These are phyloP conservation scores for Adelosebastes latens DNA, from an alignment of 2,797 vertebrate species.

Conservation along the genomic window DNA sequence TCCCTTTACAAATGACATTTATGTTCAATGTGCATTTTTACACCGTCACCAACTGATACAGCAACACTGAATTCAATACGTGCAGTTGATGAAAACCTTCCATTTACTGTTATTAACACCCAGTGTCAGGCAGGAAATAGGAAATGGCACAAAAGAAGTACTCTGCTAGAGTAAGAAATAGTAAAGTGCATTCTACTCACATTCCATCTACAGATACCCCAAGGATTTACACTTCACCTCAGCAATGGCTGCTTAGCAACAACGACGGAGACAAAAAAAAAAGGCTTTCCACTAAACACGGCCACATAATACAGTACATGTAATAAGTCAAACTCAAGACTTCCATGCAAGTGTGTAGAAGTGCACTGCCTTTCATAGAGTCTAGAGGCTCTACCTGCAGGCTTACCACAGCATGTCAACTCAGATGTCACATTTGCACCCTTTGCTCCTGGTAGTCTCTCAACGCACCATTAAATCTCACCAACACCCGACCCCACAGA, in stretches of 20 bases:
- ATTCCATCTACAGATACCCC: background rate
- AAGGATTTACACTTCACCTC: background rate
- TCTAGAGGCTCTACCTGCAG: background rate
- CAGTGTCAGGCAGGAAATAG: background rate
- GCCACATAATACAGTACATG: background rate
- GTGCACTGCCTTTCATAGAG: background rate
- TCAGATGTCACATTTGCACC: constrained; percentile 5
- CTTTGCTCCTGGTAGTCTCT: background rate
- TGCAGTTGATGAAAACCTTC: background rate
- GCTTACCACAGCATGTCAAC: background rate
- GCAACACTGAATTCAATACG: background rate
- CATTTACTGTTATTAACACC: background rate
- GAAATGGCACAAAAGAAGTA: background rate
- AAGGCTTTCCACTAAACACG: background rate
- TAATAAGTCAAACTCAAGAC: background rate
- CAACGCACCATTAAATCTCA: constrained; percentile 5
- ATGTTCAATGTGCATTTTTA: background rate
- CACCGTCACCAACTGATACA: background rate
- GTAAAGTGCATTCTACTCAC: background rate
- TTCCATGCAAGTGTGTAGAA: background rate
- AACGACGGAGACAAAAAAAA: background rate
- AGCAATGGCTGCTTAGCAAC: constrained; percentile 20
- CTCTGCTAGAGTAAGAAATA: background rate
- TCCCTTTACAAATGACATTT: background rate
- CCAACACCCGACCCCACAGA: background rate